Conservation (phyloP, 2,797 vertebrate genomes). For the Echiichthys vipera region DNA sequence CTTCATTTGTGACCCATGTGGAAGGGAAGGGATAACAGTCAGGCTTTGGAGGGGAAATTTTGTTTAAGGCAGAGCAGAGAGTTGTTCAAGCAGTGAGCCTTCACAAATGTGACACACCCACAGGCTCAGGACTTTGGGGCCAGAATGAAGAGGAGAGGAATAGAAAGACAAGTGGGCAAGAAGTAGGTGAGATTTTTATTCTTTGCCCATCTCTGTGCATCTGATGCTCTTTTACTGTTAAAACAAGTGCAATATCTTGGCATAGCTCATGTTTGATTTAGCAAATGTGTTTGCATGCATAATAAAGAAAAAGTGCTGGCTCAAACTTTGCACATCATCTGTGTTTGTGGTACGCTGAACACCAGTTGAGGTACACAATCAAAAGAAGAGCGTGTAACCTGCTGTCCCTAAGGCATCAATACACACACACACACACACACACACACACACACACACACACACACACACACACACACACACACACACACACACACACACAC, state of each 20-base stretch:
- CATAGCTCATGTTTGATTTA: conserved; percentile 48
- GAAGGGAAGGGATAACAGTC: conserved; percentile 15
- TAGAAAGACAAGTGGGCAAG: background rate
- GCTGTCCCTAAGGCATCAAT: conserved; percentile 32
- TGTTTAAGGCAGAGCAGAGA: conserved; percentile 35
- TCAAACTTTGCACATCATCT: conserved; percentile 52
- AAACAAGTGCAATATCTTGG: conserved; percentile 29
- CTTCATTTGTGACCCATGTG: conserved; percentile 57
- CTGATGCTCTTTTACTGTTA: conserved; percentile 34
- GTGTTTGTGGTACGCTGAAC: conserved; percentile 53
- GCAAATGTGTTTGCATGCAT: conserved; percentile 46
- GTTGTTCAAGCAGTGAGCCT: conserved; percentile 32
- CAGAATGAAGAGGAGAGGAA: background rate
- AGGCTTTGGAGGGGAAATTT: conserved; percentile 25
- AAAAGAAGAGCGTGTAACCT: conserved; percentile 32
- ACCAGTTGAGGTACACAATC: conserved; percentile 42
- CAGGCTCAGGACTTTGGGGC: conserved; percentile 1
- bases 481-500: conserved; percentile 22
- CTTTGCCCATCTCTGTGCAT: conserved; percentile 21
- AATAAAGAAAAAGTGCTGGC: conserved; percentile 46
- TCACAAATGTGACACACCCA: conserved; percentile 61
- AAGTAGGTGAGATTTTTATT: conserved; percentile 12
- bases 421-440: conserved; percentile 18
- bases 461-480: conserved; percentile 1
- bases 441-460: conserved; percentile 11